These are phyloP conservation scores for Apostichopus parvimensis DNA, from an alignment of 35 echinoderm and acorn worm species.

Conservation along the genomic window DNA sequence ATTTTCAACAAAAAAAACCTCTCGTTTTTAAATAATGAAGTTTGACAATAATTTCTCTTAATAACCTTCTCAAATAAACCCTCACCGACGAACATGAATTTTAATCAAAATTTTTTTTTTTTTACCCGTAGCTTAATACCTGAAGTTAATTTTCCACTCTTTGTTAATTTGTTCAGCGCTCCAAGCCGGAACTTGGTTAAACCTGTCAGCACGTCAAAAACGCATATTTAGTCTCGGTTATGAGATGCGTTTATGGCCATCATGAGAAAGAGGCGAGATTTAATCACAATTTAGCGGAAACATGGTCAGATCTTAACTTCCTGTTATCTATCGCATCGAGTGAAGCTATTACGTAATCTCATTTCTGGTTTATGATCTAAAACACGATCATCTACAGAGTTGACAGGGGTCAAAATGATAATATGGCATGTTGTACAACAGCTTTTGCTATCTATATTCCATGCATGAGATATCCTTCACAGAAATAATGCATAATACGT, in stretches of 20 bases:
- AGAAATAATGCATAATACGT: too few species aligned
- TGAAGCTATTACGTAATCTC: constrained; percentile 16
- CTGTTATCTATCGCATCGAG: constrained; percentile 17
- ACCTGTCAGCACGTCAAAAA: background rate
- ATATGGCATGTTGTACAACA: background rate
- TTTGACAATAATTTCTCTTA: constrained; percentile 47
- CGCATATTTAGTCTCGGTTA: constrained; percentile 36
- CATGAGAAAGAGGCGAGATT: constrained; percentile 31
- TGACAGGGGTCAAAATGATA: constrained; percentile 30
- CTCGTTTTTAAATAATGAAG: constrained; percentile 12
- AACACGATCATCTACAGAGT: background rate
- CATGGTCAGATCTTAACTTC: constrained; percentile 38
- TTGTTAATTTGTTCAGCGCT: constrained; percentile 33
- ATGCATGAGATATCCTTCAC: too few species aligned
- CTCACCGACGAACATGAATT: constrained; percentile 30
- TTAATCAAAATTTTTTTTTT: constrained; percentile 18
- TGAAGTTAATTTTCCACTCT: constrained; percentile 42
- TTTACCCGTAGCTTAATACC: constrained; percentile 21
- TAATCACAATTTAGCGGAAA: constrained; percentile 40
- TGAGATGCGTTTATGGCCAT: constrained; percentile 19
- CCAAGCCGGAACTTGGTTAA: constrained; percentile 11
- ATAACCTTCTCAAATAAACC: constrained; percentile 37
- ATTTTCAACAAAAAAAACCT: background rate
- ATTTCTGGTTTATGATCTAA: constrained; percentile 46
- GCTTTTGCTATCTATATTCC: too few species aligned